A percentile compares a stretch with the other conserved stretches of the same genome.
These are phyloP conservation scores for Clupea harengus DNA, from an alignment of 2,113 vertebrate species.

Conservation along the genomic window DNA sequence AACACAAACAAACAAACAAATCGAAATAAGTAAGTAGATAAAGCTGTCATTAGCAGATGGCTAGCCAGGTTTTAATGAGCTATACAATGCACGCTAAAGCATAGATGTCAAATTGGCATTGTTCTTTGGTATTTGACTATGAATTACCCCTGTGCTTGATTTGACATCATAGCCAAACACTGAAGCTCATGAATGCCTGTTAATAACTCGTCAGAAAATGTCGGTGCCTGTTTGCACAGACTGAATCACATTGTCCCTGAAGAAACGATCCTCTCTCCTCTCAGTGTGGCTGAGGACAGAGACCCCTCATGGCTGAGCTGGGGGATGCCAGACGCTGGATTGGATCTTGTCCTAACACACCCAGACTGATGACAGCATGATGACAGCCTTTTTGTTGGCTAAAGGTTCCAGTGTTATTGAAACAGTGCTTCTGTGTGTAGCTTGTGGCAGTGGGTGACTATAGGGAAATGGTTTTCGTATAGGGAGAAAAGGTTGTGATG, in stretches of 20 bases:
- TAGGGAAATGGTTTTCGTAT: not conserved
- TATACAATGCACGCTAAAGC: not conserved
- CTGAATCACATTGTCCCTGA: not conserved
- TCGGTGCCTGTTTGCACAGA: not conserved
- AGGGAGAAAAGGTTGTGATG: not conserved
- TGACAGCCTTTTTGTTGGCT: conserved; percentile 2
- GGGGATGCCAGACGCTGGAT: not conserved
- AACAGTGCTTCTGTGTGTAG: conserved; percentile 1
- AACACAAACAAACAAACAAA: not conserved
- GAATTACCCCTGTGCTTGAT: not conserved
- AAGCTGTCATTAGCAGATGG: not conserved
- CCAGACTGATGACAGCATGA: not conserved
- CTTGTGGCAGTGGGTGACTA: not conserved
- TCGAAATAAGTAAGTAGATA: not conserved
- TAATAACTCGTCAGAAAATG: not conserved
- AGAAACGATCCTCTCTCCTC: not conserved
- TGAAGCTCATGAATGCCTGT: not conserved
- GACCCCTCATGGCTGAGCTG: not conserved
- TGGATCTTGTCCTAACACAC: conserved; percentile 41
- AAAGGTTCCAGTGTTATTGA: not conserved
- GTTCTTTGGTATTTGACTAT: not conserved
- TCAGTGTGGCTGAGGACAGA: not conserved
- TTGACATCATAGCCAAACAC: not conserved
- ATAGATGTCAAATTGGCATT: not conserved
- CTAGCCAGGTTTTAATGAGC: too few species aligned